Evolutionary conservation across 2,888 invertebrate genomes (phyloP), one percentile per base, ranked within the genome.

Genomic region (Orchesellides sinensis): DNA sequence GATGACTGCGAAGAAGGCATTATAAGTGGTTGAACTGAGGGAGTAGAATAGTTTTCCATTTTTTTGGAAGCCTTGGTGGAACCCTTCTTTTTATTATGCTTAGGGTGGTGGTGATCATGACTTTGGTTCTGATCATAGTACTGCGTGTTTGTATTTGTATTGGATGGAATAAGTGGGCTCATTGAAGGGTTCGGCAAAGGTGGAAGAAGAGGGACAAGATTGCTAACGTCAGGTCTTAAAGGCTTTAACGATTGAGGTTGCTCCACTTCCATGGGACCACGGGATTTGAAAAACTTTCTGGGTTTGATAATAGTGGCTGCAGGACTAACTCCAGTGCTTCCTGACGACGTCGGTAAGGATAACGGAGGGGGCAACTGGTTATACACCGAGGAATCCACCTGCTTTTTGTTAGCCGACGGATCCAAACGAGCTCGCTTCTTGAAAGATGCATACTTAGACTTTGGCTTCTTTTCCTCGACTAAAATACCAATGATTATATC

Each of bases 261-360:
- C 65, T 87, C 87, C 2, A 83, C 83, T 56, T 84, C 87, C 56
- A 85, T 75, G 4, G 87, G 86, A 32, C 85, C 87, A 14, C 89
- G 69, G 95, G 93, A 89, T 90, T 96, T 96, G 90, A 96, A 96
- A 90, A 96, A 96, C 90, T 96, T 96, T 89, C 96, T 95, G 56
- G 96, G 96, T 90, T 96, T 88, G 12, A 84, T 54, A 8, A 86
- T 82, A 1, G 84, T 95, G 6, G 91, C 77, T n/a, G 83, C 70
- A 4, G 85, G 72, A 14, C 59, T 14, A 1, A 49, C 54, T n/a
- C 45, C 12, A 25, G 25, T 66, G n/a, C 66, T 66, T n/a, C 47
- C 66, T 8, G 45, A 25, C 21, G 54, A 32, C 10, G 68, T 14
- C 1, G 52, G 52, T n/a, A 77, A 45, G 27, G 23, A 40, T 10